Conservation (phyloP, 2,888 invertebrate genomes). For the Beris chalybata region DNA sequence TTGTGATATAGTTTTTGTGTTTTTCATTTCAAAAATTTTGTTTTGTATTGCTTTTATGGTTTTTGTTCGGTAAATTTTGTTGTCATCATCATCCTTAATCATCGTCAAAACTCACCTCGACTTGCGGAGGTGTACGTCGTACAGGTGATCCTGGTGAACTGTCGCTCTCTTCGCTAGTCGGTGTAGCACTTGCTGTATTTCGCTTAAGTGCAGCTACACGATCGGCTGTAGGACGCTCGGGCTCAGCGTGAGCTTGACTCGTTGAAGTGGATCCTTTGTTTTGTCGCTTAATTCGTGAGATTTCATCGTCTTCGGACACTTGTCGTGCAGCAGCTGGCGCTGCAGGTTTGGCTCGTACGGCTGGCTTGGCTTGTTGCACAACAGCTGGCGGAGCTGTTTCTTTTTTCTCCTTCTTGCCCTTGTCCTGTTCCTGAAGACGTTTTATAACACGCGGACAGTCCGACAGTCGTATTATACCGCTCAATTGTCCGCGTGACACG, state of each 20-base stretch:
- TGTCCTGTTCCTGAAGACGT: slow-evolving; percentile 79
- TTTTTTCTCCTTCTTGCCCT: slow-evolving; percentile 76
- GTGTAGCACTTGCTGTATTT: slow-evolving; percentile 41
- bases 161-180: slow-evolving; percentile 62
- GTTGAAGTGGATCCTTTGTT: slow-evolving; percentile 74
- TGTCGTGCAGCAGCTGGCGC: slow-evolving; percentile 71
- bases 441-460: slow-evolving; percentile 90
- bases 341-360: slow-evolving; percentile 57
- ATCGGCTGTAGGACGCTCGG: slow-evolving; percentile 61
- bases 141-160: slow-evolving; percentile 63
- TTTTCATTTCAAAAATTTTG: no score
- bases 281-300: slow-evolving; percentile 82
- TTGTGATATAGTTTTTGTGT: no score
- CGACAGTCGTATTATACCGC: slow-evolving; percentile 83
- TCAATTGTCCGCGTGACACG: slow-evolving; percentile 80
- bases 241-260: slow-evolving; percentile 55
- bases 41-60: no score
- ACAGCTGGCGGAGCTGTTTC: slow-evolving; percentile 63
- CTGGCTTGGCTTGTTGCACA: slow-evolving; percentile 60
- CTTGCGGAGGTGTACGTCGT: slow-evolving; percentile 71
- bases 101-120: slow-evolving; percentile 70
- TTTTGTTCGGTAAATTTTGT: no score
- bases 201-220: slow-evolving; percentile 58
- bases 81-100: slow-evolving; percentile 29
- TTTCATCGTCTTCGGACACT: slow-evolving; percentile 88